phyloP scores from a whole-genome alignment of 1,140 invertebrate species.

The Lasioglossum albipes region DNA sequence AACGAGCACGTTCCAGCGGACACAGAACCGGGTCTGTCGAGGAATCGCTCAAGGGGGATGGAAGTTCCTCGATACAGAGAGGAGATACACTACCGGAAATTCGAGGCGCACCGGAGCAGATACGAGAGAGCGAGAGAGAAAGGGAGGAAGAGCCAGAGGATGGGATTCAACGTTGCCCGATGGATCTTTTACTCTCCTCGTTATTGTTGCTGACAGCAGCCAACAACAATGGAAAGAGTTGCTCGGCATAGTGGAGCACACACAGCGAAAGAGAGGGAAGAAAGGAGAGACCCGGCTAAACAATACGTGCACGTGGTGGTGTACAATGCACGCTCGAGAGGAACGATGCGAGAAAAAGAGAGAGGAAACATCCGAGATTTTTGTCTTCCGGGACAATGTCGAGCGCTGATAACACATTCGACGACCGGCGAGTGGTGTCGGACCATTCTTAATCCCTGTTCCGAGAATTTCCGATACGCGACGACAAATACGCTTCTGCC shows the following conservation, averaged over 20 bases:
- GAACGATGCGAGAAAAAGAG: conserved; percentile 17
- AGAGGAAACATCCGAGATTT: conserved; percentile 48
- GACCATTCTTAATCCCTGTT: conserved; percentile 49
- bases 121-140: conserved; percentile 18
- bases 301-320: conserved; percentile 57
- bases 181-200: conserved; percentile 45
- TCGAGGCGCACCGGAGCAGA: conserved; percentile 42
- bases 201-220: conserved; percentile 54
- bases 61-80: conserved; percentile 47
- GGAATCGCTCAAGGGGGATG: conserved; percentile 42
- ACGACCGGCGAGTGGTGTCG: conserved; percentile 28
- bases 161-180: conserved; percentile 43
- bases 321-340: conserved; percentile 49
- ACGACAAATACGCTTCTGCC: not conserved
- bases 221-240: conserved; percentile 54
- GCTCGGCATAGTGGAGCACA: conserved; percentile 34
- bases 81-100: conserved; percentile 41
- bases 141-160: not conserved
- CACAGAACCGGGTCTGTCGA: conserved; percentile 30
- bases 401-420: conserved; percentile 50
- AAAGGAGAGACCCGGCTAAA: conserved; percentile 35
- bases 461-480: not conserved
- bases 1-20: conserved; percentile 35
- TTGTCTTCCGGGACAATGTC: conserved; percentile 55
- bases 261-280: conserved; percentile 9